A percentile compares a stretch with the other conserved stretches of the same genome.
These are phyloP conservation scores for Branchellion lobata DNA, from an alignment of 2,888 invertebrate genomes.

Conservation along the genomic window DNA sequence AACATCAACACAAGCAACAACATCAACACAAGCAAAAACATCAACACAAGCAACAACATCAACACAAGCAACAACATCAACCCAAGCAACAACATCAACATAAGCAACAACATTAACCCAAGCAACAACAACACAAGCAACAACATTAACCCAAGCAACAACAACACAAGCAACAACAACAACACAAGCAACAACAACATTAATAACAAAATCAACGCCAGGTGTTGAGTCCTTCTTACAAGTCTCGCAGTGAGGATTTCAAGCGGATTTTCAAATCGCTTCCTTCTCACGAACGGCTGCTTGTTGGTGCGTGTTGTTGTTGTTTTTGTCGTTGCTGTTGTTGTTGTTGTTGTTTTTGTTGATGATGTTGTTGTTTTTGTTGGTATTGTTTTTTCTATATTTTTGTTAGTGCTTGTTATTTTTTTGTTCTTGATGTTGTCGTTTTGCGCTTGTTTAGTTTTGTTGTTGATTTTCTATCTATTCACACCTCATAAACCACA, in stretches of 20 bases:
- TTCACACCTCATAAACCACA: too few relatives aligned
- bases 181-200: too few relatives aligned
- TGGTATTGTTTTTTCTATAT: too few relatives aligned
- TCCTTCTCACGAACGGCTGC: conserved; percentile 83
- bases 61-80: not conserved
- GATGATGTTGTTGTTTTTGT: too few relatives aligned
- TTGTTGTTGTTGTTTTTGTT: too few relatives aligned
- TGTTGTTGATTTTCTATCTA: conserved; percentile 1
- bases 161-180: not conserved
- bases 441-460: not conserved
- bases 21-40: too few relatives aligned
- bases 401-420: too few relatives aligned
- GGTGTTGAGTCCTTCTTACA: conserved; percentile 76
- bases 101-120: not conserved
- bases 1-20: too few relatives aligned
- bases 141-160: not conserved
- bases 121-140: too few relatives aligned
- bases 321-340: too few relatives aligned
- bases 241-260: conserved; percentile 87
- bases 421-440: not conserved
- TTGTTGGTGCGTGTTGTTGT: conserved; percentile 74
- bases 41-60: not conserved
- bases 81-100: conserved; percentile 3
- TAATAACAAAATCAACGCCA: conserved; percentile 49
- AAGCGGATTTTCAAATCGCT: conserved; percentile 86